Base-by-base conservation (phyloP, 2,113 vertebrate genomes). In the Dasypus novemcinctus region DNA sequence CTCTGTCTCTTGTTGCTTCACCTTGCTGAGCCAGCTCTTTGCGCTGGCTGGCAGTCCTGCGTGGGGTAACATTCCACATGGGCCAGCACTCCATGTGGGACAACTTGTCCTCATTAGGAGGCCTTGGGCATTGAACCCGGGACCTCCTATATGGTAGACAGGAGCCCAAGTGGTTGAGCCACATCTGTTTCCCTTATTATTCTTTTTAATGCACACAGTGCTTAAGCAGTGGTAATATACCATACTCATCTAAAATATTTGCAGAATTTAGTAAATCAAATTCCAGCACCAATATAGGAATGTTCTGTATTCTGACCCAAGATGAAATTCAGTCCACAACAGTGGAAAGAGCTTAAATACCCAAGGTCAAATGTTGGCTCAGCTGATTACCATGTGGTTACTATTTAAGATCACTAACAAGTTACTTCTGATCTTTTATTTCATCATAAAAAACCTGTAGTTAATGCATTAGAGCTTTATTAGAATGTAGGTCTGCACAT, bases 191-290 rank as follows among this genome's bases (percentile, higher is more conserved):
- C n/a, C n/a, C n/a, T 49, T 49, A 49, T 49, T 49, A 61, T 85
- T 80, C 21, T 71, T 72, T 86, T 79, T 21, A 91, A 57, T 43
- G 41, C 5, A 36, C 33, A 78, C 3, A 71, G 33, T 80, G 52
- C 15, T 81, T 68, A 91, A 78, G 74, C 36, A 87, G 7, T 80
- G 14, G 13, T 81, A 85, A 72, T 38, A 90, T 5, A 87, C 13
- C n/a, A 49, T 1, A 23, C 31, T 69, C 54, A 89, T 59, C 29
- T 76, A 92, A 94, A 21, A 75, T 38, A 49, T 82, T 59, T 71
- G 33, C 66, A 80, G 2, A 85, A 75, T 89, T 95, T 92, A 89
- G 71, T 84, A 84, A 90, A 84, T 20, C 46, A 83, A 79, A 95
- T 81, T 90, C 29, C 14, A 95, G 29, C 59, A 66, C 20, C 87